Evolutionary conservation across 1,140 invertebrate species (phyloP), one percentile per base, ranked within the genome.

Genomic region (Macrocentrus cingulum): DNA sequence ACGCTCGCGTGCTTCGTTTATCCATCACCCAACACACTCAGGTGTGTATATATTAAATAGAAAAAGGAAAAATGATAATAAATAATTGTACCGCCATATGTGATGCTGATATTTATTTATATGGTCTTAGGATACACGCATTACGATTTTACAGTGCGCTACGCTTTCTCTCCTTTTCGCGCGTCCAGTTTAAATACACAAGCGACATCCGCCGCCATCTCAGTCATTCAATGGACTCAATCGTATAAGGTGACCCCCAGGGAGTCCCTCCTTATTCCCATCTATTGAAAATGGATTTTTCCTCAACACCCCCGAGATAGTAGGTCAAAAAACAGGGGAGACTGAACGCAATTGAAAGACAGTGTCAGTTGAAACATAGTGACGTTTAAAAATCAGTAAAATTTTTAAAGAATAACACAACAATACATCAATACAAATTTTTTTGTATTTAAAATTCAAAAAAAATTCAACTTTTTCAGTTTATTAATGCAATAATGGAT

Each of bases 211-310:
- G 2, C 32, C 37, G 49, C n/a, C n/a, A n/a, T n/a, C n/a, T n/a
- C n/a, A 15, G 37, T 51, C 9, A 51, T 36, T 51, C 49, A 51
- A 51, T 51, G 49, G 32, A 51, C 23, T 15, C 22, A 13, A 51
- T 36, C 18, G 29, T 51, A 39, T 39, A 39, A 39, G 36, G 36
- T 34, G 36, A 51, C 37, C 49, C 49, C 49, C 49, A 19, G 49
- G 32, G 49, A 51, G 49, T 51, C 49, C 29, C 29, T 36, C 32
- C 19, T 49, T 7, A 36, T 39, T 13, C 36, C 13, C 13, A 13
- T 39, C 36, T n/a, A n/a, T n/a, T n/a, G n/a, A n/a, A n/a, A n/a
- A 39, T 39, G 4, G 8, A 39, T 39, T 39, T 39, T 39, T 15
- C 13, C 36, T 15, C 25, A 29, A 51, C 18, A 2, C 49, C 49